Base-by-base conservation (phyloP, 1,140 invertebrate genomes). In the Callitettix versicolor region DNA sequence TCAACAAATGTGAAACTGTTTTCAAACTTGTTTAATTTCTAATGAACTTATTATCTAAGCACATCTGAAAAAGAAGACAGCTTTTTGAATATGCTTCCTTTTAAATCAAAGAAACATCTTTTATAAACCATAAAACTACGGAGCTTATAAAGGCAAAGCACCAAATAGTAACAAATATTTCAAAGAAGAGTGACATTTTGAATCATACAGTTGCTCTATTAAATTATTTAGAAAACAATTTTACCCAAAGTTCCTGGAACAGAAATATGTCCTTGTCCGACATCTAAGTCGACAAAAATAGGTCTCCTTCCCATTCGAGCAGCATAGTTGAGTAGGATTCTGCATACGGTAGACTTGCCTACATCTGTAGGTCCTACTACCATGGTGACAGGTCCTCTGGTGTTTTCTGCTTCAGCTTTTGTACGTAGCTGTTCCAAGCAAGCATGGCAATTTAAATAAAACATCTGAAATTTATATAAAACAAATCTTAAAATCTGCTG, bases 201-300 rank as follows among this genome's bases (percentile, higher is more conserved):
- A n/a, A n/a, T n/a, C n/a, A n/a, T n/a, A n/a, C n/a, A n/a, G n/a
- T n/a, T n/a, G n/a, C n/a, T n/a, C n/a, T n/a, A n/a, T n/a, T n/a
- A n/a, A 30, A 30, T 30, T 30, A 30, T 20, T 5, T 5, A 41
- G 40, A 41, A 41, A 26, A 15, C 1, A 24, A 30, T 61, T 66
- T 64, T 63, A 83, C 84, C 91, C 48, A 97, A 80, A 41, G 90
- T 94, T 14, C 93, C 93, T 11, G 94, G 91, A 47, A 97, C 84
- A 20, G 90, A 90, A 59, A 97, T 91, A 34, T 85, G 79, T 1
- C 92, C 94, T 74, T 98, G 94, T 9, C 93, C 95, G 9, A 98
- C 89, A 78, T 99, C 96, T 14, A 99, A 72, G 69, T 99, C 96
- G 2, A 97, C 91, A 71, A 85, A 94, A 56, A 98, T 85, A 0